phyloP scores from a whole-genome alignment of 2,797 vertebrate genomes.

The Pseudochirops cupreus region DNA sequence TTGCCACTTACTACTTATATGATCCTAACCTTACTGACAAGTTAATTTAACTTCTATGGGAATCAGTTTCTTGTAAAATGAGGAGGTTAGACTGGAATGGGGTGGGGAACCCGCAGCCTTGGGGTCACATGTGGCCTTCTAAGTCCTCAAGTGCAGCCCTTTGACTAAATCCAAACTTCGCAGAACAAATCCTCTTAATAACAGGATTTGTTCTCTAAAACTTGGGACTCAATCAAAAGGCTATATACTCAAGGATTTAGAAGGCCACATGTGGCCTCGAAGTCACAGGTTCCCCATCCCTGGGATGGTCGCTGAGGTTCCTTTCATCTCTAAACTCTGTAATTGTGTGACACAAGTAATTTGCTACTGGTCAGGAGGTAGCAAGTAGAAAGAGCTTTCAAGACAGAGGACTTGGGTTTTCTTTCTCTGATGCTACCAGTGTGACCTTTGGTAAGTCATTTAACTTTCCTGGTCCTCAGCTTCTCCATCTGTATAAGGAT shows the following conservation, averaged over 20 bases:
- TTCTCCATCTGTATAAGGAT: background rate
- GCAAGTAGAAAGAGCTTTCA: background rate
- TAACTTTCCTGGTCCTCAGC: background rate
- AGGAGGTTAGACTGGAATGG: background rate
- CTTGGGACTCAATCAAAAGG: too few species aligned
- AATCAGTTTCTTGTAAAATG: background rate
- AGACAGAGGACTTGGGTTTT: background rate
- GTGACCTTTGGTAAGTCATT: background rate
- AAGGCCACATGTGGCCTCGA: too few species aligned
- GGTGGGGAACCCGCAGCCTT: too few species aligned
- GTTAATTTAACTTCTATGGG: background rate
- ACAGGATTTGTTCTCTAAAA: too few species aligned
- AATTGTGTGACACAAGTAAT: background rate
- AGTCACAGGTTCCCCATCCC: too few species aligned
- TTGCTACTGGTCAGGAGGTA: background rate
- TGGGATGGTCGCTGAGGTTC: background rate
- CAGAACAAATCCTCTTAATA: too few species aligned
- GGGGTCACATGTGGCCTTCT: too few species aligned
- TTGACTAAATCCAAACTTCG: too few species aligned
- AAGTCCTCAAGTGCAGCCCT: too few species aligned
- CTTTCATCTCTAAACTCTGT: background rate
- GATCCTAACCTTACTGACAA: background rate
- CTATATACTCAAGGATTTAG: too few species aligned
- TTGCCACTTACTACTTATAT: background rate
- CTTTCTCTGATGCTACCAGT: background rate